phyloP scores from a whole-genome alignment of 2,113 vertebrate genomes.

The Tilapia sparmanii region DNA sequence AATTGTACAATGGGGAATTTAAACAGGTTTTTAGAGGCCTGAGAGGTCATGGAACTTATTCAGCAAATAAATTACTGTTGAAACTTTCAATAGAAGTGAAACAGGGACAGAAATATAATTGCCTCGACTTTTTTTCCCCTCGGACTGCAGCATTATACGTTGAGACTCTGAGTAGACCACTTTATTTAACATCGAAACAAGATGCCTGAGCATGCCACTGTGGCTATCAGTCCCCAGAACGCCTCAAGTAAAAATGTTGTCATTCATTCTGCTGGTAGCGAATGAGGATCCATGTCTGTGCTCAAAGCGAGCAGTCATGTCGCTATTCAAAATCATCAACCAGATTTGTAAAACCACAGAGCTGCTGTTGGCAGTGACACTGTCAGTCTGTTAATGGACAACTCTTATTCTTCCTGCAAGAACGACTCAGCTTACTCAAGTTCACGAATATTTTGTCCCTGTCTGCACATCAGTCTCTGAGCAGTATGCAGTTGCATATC shows the following conservation, averaged over 20 bases:
- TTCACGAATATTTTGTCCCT: background rate
- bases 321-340: background rate
- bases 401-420: background rate
- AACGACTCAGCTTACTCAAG: background rate
- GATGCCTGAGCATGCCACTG: background rate
- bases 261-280: background rate
- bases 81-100: background rate
- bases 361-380: background rate
- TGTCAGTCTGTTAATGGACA: background rate
- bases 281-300: background rate
- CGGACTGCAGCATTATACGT: background rate
- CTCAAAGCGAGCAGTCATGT: background rate
- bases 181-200: background rate
- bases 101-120: background rate
- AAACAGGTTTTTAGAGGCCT: background rate
- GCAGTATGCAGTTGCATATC: background rate
- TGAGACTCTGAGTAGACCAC: background rate
- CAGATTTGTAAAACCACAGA: background rate
- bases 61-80: background rate
- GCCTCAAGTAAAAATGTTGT: background rate
- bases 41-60: conserved; percentile 2
- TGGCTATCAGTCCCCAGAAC: background rate
- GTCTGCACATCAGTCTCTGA: background rate
- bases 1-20: background rate
- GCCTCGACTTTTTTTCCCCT: background rate